A percentile compares a stretch with the other conserved stretches of the same genome.
These are phyloP conservation scores for Calephelis nemesis DNA, from an alignment of 1,140 invertebrate species.

Conservation along the genomic window DNA sequence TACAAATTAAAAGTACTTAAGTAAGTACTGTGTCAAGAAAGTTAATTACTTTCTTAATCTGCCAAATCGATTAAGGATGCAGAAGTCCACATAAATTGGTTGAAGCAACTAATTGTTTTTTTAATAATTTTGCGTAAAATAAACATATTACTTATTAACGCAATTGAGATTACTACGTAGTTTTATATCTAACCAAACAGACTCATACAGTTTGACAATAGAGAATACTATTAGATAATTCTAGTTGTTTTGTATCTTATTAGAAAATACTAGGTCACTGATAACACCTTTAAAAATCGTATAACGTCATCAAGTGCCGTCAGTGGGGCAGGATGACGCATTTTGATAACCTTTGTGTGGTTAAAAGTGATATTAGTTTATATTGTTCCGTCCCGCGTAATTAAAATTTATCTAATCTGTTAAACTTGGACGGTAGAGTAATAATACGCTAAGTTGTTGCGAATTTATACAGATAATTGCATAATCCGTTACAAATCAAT, in stretches of 20 bases:
- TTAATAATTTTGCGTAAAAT: no score
- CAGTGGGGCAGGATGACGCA: conserved; percentile 28
- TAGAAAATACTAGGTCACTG: background rate
- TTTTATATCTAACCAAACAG: no score
- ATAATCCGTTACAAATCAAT: background rate
- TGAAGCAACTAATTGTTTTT: no score
- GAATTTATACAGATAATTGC: background rate
- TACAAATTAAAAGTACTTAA: no score
- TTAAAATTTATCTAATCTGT: conserved; percentile 5
- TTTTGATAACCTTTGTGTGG: conserved; percentile 31
- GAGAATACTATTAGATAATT: no score
- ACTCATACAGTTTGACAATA: no score
- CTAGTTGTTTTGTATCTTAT: background rate
- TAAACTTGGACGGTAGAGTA: conserved; percentile 3
- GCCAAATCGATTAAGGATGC: no score
- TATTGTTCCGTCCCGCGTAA: background rate
- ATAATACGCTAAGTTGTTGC: background rate
- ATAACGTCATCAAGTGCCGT: conserved; percentile 19
- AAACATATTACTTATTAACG: no score
- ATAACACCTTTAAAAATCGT: conserved; percentile 1
- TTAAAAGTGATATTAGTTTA: background rate
- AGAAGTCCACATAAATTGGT: no score
- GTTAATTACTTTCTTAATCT: no score
- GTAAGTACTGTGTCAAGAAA: no score
- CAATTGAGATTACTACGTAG: no score